Conservation (phyloP, 2,888 invertebrate genomes). For the Orchestes rusci region DNA sequence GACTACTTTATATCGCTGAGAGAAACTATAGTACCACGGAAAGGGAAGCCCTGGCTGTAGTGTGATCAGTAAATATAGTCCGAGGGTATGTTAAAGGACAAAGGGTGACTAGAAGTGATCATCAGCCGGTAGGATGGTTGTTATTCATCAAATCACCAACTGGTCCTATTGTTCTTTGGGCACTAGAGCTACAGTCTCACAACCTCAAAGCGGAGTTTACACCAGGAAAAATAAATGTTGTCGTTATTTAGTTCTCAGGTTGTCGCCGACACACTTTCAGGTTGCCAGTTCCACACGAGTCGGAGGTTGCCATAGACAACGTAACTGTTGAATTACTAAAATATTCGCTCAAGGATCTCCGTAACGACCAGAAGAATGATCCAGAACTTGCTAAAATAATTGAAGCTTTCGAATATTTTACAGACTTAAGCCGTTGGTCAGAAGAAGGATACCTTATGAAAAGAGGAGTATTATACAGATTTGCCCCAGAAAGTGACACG, state of each 20-base stretch:
- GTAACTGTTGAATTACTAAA: neutral
- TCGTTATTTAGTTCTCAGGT: too few species aligned
- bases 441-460: conserved; percentile 27
- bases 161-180: conserved; percentile 43
- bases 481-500: conserved; percentile 11
- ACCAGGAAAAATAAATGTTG: conserved; percentile 18
- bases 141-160: conserved; percentile 31
- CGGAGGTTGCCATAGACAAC: neutral
- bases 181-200: conserved; percentile 36
- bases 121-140: conserved; percentile 45
- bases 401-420: neutral
- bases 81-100: conserved; percentile 39
- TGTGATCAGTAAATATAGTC: conserved; percentile 36
- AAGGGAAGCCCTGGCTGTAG: conserved; percentile 29
- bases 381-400: conserved; percentile 1
- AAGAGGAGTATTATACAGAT: conserved; percentile 26
- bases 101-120: conserved; percentile 40
- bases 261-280: conserved; percentile 21
- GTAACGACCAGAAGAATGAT: too few species aligned
- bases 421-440: conserved; percentile 14
- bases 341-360: neutral
- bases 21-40: conserved; percentile 29
- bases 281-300: neutral
- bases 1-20: conserved; percentile 28
- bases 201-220: conserved; percentile 26